Conservation (phyloP, 2,113 vertebrate species). For the Cisticola juncidis region DNA sequence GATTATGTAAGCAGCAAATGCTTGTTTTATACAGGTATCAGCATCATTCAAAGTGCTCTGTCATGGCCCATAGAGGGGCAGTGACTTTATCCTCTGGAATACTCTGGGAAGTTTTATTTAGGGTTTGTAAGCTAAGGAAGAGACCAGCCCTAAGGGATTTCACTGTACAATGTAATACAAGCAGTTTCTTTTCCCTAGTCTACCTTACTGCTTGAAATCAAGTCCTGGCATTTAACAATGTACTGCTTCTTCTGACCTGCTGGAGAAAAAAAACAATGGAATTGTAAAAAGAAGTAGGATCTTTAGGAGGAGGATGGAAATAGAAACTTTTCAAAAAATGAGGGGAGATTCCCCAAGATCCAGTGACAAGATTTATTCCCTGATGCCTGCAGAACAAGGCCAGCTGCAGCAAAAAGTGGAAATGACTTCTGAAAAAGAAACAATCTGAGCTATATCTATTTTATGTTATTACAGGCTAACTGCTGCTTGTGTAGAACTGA, state of each 20-base stretch:
- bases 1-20: neutral
- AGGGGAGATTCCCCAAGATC: neutral
- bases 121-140: neutral
- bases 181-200: neutral
- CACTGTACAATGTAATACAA: neutral
- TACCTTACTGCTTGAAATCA: neutral
- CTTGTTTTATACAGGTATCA: neutral
- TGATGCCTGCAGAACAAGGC: neutral
- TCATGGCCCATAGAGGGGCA: neutral
- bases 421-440: neutral
- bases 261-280: neutral
- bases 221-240: neutral
- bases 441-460: neutral
- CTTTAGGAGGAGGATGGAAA: neutral
- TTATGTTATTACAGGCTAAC: neutral
- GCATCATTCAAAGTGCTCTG: neutral
- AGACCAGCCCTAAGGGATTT: neutral
- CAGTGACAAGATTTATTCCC: neutral
- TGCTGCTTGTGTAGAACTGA: neutral
- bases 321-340: neutral
- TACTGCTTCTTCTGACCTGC: neutral
- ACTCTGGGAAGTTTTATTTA: neutral
- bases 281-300: neutral
- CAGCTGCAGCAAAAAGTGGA: neutral
- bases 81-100: neutral